Percentiles rank a stretch among this genome's conserved stretches.
phyloP scores from a whole-genome alignment of 2,797 vertebrate species.

The Anguilla pacifica region DNA sequence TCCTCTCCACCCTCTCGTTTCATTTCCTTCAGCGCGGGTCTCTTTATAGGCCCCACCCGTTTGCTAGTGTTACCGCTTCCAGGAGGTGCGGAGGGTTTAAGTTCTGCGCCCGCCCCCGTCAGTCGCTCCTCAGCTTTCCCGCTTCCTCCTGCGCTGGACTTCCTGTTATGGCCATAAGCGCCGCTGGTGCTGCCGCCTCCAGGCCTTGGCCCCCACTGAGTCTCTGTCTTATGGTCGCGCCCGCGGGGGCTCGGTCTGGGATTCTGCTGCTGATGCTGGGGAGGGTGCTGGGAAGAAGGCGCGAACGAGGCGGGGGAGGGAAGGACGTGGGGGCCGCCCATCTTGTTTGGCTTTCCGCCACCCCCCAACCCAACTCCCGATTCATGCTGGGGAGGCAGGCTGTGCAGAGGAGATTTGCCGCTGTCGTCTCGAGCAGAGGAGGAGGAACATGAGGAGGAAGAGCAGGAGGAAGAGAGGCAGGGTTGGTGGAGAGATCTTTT shows the following conservation, averaged over 20 bases:
- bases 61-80: constrained; percentile 65
- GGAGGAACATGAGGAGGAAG: constrained; percentile 69
- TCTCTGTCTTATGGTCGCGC: constrained; percentile 87
- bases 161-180: constrained; percentile 46
- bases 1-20: constrained; percentile 72
- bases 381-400: constrained; percentile 64
- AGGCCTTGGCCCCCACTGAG: constrained; percentile 90
- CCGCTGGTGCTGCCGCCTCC: constrained; percentile 73
- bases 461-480: constrained; percentile 77
- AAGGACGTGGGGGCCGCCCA: constrained; percentile 36
- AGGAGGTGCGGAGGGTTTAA: constrained; percentile 65
- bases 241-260: constrained; percentile 74
- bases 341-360: constrained; percentile 73
- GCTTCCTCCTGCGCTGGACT: constrained; percentile 65
- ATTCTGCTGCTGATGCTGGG: constrained; percentile 65
- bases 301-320: constrained; percentile 26
- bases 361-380: constrained; percentile 46
- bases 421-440: constrained; percentile 69
- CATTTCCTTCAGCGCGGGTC: constrained; percentile 74
- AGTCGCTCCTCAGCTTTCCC: constrained; percentile 72
- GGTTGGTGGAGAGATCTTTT: constrained; percentile 71
- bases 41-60: constrained; percentile 90
- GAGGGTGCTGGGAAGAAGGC: not conserved
- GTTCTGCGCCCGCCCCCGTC: constrained; percentile 59
- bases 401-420: constrained; percentile 64